phyloP scores from a whole-genome alignment of 1,140 invertebrate genomes.

The Globodera ellingtonae region DNA sequence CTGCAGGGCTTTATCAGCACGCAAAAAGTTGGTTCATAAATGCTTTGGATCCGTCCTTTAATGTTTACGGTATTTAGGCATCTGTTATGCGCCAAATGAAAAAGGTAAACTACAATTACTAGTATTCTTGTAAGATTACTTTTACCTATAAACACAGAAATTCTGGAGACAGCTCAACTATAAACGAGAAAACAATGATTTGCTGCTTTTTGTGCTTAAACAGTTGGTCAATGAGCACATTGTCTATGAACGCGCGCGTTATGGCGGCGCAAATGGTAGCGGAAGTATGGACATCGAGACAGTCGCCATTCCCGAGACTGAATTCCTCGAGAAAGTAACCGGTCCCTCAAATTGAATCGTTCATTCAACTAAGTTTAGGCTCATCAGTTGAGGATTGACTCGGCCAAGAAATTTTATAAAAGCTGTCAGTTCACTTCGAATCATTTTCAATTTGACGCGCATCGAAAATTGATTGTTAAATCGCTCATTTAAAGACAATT shows the following conservation, averaged over 20 bases:
- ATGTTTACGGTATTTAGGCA: slow-evolving; percentile 68
- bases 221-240: slow-evolving; percentile 89
- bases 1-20: slow-evolving; percentile 97
- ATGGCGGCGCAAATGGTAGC: slow-evolving; percentile 66
- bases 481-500: slow-evolving; percentile 14
- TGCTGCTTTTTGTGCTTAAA: slow-evolving; percentile 90
- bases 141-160: slow-evolving; percentile 70
- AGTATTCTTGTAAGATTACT: background rate
- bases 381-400: slow-evolving; percentile 85
- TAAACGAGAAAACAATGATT: slow-evolving; percentile 92
- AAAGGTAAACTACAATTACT: slow-evolving; percentile 72
- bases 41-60: background rate
- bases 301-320: slow-evolving; percentile 87
- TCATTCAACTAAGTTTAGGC: slow-evolving; percentile 71
- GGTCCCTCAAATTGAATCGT: too few relatives aligned
- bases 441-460: slow-evolving; percentile 82
- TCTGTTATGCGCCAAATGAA: slow-evolving; percentile 94
- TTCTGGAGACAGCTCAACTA: slow-evolving; percentile 90
- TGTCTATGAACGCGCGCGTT: slow-evolving; percentile 74
- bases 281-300: slow-evolving; percentile 67
- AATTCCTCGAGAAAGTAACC: slow-evolving; percentile 79
- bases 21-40: slow-evolving; percentile 74
- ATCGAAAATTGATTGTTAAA: slow-evolving; percentile 82
- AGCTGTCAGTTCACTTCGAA: slow-evolving; percentile 88
- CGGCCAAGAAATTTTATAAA: slow-evolving; percentile 86